Base-by-base conservation (phyloP, 2,113 vertebrate genomes). In the Cyphomyrus plagiostoma region DNA sequence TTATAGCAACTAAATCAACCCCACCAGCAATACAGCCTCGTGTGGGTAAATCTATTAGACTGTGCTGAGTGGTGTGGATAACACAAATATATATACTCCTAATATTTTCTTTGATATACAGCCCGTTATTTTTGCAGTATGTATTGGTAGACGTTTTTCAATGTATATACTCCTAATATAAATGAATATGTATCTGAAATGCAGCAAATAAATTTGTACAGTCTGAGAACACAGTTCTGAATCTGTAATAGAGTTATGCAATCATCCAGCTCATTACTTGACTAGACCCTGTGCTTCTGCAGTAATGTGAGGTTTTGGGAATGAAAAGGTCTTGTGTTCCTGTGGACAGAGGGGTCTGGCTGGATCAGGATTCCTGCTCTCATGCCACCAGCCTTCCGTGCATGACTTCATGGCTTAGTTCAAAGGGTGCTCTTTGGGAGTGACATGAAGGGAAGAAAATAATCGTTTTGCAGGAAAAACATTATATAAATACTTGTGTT, bases 341-440 rank as follows among this genome's bases (percentile, higher is more conserved):
- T 87, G 46, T 35, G 89, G 91, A 91, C 89, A 90, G 66, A 93
- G 93, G 90, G 90, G 62, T 91, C 86, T 62, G 52, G 21, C 89
- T 90, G 91, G 93, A 92, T 95, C 94, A 91, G 92, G 91, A 92
- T 92, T 94, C 94, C 88, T 92, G 93, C 94, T 91, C 91, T 89
- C 91, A 77, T 86, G 89, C 87, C 89, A 80, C 19, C 23, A 26
- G 70, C 35, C 52, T 87, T 91, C 93, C 93, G 92, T 89, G 93
- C 90, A 91, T 89, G 90, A 91, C 89, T 90, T 86, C 80, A n/a
- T n/a, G 35, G 35, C 39, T 1, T 11, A 50, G 21, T 48, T 15
- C 50, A 89, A 50, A 85, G 19, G 62, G 30, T 3, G 62, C 87
- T 48, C 30, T 74, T 13, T 70, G 26, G 1, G 42, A 35, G 80